Evolutionary conservation across 1,140 invertebrate species (phyloP), one percentile per base, ranked within the genome.

Genomic region (Orchestia grillus): DNA sequence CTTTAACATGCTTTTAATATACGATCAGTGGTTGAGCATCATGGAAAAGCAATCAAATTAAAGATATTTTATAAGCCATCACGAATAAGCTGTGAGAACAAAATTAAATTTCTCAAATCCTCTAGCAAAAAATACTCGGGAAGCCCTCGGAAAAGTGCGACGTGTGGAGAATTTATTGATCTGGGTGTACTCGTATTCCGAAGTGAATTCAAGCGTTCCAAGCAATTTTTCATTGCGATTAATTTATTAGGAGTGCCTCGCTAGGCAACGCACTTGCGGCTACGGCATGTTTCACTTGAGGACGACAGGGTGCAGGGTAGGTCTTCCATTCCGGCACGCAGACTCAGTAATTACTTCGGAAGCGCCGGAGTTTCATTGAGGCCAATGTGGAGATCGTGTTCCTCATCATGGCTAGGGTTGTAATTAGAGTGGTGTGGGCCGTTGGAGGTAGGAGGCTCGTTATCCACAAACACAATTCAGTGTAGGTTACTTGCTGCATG

Each of bases 321-420:
- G 62, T 77, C 62, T 77, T 77, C 62, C 41, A 43, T 91, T 91
- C 88, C 41, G 88, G 88, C 88, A 91, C 62, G 62, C 88, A 40
- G 92, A 44, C 44, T 47, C 92, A 94, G 42, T 91, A 43, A 94
- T 94, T 45, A 94, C 92, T 94, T 40, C 92, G 44, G 92, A 94
- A 94, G 92, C 92, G 45, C 44, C 44, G 36, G 36, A 94, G 92
- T 44, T 94, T 47, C 43, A 94, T 44, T 45, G 44, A 40, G 40
- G 44, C 92, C 3, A 94, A 45, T 40, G 92, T 44, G 43, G 1
- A n/a, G 92, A 44, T 94, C 92, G 92, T 94, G 92, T 45, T 42
- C 36, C 44, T 94, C 92, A 94, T 94, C 44, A 94, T 40, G 44
- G 44, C 6, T 44, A 47, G 44, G 44, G 44, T 19, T 44, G 92